phyloP scores from a whole-genome alignment of 2,113 vertebrate genomes.

The Mormoops blainvillei region DNA sequence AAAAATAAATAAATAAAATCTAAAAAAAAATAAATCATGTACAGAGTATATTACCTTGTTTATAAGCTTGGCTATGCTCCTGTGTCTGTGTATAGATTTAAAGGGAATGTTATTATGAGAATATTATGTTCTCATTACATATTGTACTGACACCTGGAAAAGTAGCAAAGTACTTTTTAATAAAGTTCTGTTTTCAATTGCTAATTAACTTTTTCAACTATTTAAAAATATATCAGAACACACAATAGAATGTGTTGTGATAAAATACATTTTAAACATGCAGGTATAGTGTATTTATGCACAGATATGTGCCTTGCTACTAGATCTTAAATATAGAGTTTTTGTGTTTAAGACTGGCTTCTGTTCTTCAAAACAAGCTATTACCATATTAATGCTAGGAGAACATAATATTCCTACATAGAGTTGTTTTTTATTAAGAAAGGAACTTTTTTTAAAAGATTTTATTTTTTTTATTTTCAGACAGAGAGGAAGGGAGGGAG shows the following conservation, averaged over 20 bases:
- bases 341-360: neutral
- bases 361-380: neutral
- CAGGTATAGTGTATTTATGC: neutral
- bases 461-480: too few relatives aligned
- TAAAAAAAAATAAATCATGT: too few relatives aligned
- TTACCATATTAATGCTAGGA: neutral
- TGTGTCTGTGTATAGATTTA: neutral
- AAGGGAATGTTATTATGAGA: neutral
- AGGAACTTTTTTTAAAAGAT: too few relatives aligned
- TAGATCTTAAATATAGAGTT: neutral
- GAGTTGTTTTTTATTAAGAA: too few relatives aligned
- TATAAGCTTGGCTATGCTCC: neutral
- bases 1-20: too few relatives aligned
- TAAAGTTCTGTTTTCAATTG: conserved; percentile 21
- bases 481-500: too few relatives aligned
- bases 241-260: neutral
- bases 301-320: neutral
- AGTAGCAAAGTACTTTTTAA: conserved; percentile 13
- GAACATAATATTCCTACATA: neutral
- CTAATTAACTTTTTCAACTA: neutral
- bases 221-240: neutral
- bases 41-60: neutral
- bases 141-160: neutral
- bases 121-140: neutral
- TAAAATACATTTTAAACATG: neutral